Base-by-base conservation (phyloP, 2,797 vertebrate species). In the Acanthurus leucopareius region DNA sequence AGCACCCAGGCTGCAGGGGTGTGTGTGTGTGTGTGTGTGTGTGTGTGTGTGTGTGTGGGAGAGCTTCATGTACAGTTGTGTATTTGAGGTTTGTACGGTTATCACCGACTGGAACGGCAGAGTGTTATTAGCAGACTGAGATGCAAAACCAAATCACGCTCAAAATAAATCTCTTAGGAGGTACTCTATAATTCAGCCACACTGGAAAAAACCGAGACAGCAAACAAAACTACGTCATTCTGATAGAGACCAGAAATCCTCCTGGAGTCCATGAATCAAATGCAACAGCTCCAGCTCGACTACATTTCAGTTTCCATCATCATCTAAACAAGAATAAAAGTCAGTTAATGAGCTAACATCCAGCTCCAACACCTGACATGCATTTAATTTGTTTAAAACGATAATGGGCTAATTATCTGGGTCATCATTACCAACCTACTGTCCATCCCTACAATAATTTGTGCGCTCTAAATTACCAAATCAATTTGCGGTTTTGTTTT, bases 341-440 rank as follows among this genome's bases (percentile, higher is more conserved):
- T 57, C 76, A 85, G 76, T 69, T 91, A 90, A 92, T 86, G 77
- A 85, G 87, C 71, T 35, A 79, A 79, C 79, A 76, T 68, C 69
- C 42, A 74, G 78, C 77, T 68, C 65, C 58, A 35, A 70, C 72
- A 44, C 56, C 69, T 61, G 53, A 87, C 83, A 80, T 73, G 80
- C 47, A 53, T 90, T 92, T 85, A 65, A 88, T 92, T 90, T 71
- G 84, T 84, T 85, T 80, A 84, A 80, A 91, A 82, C 80, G 75
- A 90, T 86, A 83, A 86, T 73, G 4, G 60, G 73, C 80, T 89
- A 91, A 94, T 93, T 87, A 90, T 84, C 66, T 80, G 70, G 83
- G 83, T 90, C 89, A 87, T 87, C 75, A 77, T 85, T 84, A 86
- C 82, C 77, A 85, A 79, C 45, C 69, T 59, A 63, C 77, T 75